Base-by-base conservation (phyloP, 2,888 invertebrate species). In the Drosophila anomelani region DNA sequence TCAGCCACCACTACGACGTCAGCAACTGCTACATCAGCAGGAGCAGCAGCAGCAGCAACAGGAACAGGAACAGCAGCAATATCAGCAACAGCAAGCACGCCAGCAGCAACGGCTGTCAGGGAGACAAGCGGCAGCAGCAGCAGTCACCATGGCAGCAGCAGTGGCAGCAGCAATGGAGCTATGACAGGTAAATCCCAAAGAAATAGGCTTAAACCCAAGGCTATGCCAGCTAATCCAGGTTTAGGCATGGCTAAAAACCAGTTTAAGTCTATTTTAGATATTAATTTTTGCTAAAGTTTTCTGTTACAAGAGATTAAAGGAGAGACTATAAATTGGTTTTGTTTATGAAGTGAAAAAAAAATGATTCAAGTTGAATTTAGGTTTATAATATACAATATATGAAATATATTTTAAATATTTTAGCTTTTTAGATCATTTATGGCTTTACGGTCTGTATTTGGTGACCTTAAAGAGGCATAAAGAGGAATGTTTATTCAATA, bases 121-220 rank as follows among this genome's bases (percentile, higher is more conserved):
- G 51, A 51, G 51, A 23, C 51, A 34, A 34, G 51, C 15, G 34
- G 49, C 39, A 54, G 29, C 76, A 71, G 69, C 81, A 60, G 78
- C 10, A 23, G 44, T 23, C 29, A 32, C 12, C 47, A 47, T 4
- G 12, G 13, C 29, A 32, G 47, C 47, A 32, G 32, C 32, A 34
- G 12, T 34, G 34, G 34, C 77, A 63, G 76, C 76, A 81, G 80
- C 57, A 90, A 89, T 67, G 91, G 91, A 68, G 91, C 91, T 34
- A 91, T 91, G 91, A 91, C 91, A 88, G 91, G 91, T 91, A 63
- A 79, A 84, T 89, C 29, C 51, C 26, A 61, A 10, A n/a, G 8
- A 12, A 29, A 26, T 43, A 23, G 41, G 36, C 38, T 38, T 44
- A 29, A 29, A 12, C 12, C 23, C 20, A n/a, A 32, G 51, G 32